Conservation (phyloP, 2,888 invertebrate genomes). For the Melinaea marsaeus region DNA sequence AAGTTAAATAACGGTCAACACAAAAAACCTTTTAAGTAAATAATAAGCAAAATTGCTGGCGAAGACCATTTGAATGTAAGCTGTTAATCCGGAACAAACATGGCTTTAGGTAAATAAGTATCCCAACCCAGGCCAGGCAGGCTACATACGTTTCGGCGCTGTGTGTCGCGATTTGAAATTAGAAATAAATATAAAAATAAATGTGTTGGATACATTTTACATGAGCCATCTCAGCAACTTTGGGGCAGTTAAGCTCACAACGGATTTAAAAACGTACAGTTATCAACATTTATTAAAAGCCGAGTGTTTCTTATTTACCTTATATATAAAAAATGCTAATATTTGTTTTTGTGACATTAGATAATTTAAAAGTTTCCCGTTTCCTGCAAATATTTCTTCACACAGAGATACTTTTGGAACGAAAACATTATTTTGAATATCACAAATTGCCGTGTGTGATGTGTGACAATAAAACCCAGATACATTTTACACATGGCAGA, state of each 20-base stretch:
- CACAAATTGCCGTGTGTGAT: conserved; percentile 1
- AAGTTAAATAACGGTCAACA: too few relatives aligned
- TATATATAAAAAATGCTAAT: too few relatives aligned
- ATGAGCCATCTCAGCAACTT: conserved; percentile 56
- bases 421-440: background rate
- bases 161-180: conserved; percentile 42
- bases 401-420: background rate
- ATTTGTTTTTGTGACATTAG: too few relatives aligned
- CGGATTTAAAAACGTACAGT: conserved; percentile 45
- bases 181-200: conserved; percentile 35
- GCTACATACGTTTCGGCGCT: conserved; percentile 36
- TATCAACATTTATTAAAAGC: conserved; percentile 49
- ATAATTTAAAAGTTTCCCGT: background rate
- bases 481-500: conserved; percentile 3
- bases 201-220: conserved; percentile 49
- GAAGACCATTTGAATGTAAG: too few relatives aligned
- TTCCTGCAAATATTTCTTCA: background rate
- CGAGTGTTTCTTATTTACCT: background rate
- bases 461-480: background rate
- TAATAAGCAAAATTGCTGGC: too few relatives aligned
- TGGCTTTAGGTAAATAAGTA: conserved; percentile 13
- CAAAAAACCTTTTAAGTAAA: too few relatives aligned
- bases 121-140: conserved; percentile 25
- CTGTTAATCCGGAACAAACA: background rate
- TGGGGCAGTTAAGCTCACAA: conserved; percentile 28